Evolutionary conservation across 2,797 vertebrate species (phyloP).

Genomic region (Emydoidea blandingii): DNA sequence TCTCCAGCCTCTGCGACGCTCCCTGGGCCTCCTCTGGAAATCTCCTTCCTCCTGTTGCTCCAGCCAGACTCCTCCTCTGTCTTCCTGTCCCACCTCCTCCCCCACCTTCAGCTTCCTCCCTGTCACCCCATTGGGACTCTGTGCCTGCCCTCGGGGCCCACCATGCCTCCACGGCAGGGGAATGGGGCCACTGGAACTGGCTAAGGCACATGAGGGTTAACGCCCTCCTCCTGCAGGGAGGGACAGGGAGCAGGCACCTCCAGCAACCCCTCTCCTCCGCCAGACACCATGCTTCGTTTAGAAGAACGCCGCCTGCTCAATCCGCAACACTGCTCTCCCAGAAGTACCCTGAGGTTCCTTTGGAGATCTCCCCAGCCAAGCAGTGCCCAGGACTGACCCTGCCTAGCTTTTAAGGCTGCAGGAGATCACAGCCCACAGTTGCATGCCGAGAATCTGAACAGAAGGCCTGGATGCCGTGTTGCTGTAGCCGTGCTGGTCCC

Average conservation of each 20-base stretch:
- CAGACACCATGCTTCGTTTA: too few relatives aligned
- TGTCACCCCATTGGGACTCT: neutral
- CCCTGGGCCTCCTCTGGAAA: neutral
- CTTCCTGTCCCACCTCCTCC: neutral
- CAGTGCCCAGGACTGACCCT: neutral
- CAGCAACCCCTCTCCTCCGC: too few relatives aligned
- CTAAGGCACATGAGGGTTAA: neutral
- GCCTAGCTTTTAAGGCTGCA: neutral
- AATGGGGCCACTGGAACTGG: too few relatives aligned
- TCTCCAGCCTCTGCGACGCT: too few relatives aligned
- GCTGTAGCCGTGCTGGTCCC: neutral
- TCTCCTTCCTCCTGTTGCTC: neutral
- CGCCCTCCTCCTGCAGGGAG: neutral
- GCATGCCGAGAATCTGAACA: neutral
- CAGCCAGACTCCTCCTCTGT: neutral
- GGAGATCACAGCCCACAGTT: neutral
- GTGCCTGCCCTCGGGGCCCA: neutral
- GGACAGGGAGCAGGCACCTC: neutral
- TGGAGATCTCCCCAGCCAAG: neutral
- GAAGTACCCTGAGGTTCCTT: neutral
- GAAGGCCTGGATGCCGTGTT: neutral
- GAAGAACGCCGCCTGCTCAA: too few relatives aligned
- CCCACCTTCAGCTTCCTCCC: neutral
- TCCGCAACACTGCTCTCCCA: neutral
- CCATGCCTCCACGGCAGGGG: neutral